Conservation (phyloP, 2,888 invertebrate genomes). For the Luperina testacea region DNA sequence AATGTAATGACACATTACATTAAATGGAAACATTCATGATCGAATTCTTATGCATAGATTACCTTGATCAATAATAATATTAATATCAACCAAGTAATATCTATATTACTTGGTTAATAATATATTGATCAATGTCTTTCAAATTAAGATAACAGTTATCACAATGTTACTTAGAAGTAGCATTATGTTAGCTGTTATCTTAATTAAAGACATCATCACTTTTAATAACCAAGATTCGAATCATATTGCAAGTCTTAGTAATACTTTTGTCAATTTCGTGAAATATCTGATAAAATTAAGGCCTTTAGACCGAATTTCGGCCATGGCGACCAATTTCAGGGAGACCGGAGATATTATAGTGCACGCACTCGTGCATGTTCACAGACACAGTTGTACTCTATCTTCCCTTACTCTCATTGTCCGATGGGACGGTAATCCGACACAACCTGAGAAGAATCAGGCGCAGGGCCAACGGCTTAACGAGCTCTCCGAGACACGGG, state of each 20-base stretch:
- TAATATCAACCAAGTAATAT: not conserved
- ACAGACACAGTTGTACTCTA: not conserved
- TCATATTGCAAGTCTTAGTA: no score
- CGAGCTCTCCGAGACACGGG: not conserved
- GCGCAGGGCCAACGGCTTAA: not conserved
- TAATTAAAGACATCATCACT: not conserved
- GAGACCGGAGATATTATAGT: not conserved
- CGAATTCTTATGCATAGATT: not conserved
- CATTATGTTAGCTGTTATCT: not conserved
- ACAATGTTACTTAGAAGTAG: not conserved
- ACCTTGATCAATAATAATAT: not conserved
- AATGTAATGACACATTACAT: constrained; percentile 3
- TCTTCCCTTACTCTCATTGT: not conserved
- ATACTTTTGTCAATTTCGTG: not conserved
- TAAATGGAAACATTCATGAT: constrained; percentile 2
- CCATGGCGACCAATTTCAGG: not conserved
- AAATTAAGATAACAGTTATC: no score
- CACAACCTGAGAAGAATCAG: not conserved
- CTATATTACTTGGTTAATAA: no score
- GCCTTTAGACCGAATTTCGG: not conserved
- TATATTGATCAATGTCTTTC: no score
- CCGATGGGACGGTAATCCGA: not conserved
- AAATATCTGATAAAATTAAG: not conserved
- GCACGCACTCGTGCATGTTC: not conserved
- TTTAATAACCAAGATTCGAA: not conserved